These are phyloP conservation scores for Cyphomyrmex costatus DNA, from an alignment of 1,140 invertebrate species.

Conservation along the genomic window DNA sequence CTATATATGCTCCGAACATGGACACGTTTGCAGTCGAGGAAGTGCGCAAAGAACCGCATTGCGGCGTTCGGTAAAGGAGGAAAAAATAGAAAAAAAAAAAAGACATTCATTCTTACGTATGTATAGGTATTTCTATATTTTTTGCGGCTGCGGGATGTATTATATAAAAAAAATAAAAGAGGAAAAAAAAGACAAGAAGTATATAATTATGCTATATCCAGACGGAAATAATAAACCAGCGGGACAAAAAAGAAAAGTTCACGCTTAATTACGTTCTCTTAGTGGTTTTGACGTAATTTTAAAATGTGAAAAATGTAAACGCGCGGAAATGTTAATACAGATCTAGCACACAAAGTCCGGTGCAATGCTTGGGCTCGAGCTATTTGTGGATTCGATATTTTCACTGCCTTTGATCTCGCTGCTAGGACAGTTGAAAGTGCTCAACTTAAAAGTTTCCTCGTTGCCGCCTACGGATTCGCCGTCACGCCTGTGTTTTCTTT, in stretches of 20 bases:
- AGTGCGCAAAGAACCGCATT: constrained; percentile 47
- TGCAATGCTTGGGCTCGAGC: background rate
- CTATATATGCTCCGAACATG: constrained; percentile 33
- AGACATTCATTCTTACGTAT: background rate
- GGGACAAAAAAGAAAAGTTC: background rate
- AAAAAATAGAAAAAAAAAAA: background rate
- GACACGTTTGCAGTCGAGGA: constrained; percentile 33
- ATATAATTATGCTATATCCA: background rate
- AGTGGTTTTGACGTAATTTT: constrained; percentile 28
- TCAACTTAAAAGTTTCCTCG: constrained; percentile 43
- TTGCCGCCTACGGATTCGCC: constrained; percentile 49
- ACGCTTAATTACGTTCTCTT: constrained; percentile 15
- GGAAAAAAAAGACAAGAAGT: background rate
- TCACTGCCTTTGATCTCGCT: constrained; percentile 49
- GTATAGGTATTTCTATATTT: constrained; percentile 4
- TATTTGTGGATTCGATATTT: constrained; percentile 53
- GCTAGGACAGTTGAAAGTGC: constrained; percentile 52
- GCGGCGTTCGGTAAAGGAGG: constrained; percentile 47
- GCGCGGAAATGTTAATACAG: background rate
- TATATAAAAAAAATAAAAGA: too few relatives aligned
- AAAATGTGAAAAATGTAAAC: constrained; percentile 13
- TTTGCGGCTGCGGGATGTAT: background rate
- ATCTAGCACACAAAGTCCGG: too few relatives aligned
- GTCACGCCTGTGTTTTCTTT: constrained; percentile 46
- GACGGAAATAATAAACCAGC: background rate